A percentile compares a stretch with the other conserved stretches of the same genome.
Evolutionary conservation across 2,113 vertebrate species (phyloP).

Genomic region (Rhodinocichla rosea): DNA sequence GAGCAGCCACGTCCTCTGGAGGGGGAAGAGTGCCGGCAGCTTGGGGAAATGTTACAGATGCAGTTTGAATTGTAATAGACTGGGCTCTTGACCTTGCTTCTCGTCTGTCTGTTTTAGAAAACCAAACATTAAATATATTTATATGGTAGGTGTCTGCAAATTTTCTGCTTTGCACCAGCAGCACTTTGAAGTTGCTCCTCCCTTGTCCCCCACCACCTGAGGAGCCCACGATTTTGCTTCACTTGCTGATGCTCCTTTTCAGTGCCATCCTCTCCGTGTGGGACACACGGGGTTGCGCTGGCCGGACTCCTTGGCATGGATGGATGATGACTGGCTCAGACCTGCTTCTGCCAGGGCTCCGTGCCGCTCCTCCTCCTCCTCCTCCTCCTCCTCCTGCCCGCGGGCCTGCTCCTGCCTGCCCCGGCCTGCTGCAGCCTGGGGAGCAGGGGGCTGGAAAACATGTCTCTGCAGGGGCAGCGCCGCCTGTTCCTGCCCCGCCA

Average conservation of each 20-base stretch:
- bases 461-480: not conserved
- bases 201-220: not conserved
- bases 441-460: not conserved
- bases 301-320: rapidly evolving
- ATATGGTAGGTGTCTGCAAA: rapidly evolving
- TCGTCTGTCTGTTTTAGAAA: not conserved
- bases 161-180: not conserved
- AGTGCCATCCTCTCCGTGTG: rapidly evolving
- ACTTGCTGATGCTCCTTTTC: not conserved
- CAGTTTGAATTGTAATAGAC: not conserved
- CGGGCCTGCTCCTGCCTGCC: not conserved
- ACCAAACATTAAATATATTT: not conserved
- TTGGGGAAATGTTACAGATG: not conserved
- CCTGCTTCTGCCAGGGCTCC: not conserved
- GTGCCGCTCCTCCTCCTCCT: not conserved
- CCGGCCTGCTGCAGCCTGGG: not conserved
- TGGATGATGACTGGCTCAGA: not conserved
- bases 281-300: rapidly evolving
- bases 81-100: not conserved
- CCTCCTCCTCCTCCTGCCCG: not conserved
- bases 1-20: not conserved
- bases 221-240: not conserved
- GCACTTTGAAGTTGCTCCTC: not conserved
- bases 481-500: not conserved
- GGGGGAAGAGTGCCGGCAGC: not conserved